Percentiles rank a stretch among this genome's conserved stretches.
Conservation (phyloP, 1,140 invertebrate species). For the Saccostrea glomerata region DNA sequence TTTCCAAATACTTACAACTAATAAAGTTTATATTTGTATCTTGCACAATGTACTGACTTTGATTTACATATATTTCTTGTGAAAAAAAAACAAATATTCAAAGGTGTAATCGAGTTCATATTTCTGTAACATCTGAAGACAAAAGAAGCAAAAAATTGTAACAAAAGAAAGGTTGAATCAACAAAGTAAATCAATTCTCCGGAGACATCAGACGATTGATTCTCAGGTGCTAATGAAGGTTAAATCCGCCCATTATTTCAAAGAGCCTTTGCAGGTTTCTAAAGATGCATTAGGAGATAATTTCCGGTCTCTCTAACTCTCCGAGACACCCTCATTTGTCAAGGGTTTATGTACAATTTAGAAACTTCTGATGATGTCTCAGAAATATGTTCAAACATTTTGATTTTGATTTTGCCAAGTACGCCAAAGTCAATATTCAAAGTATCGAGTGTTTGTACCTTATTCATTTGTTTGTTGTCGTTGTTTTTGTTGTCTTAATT, state of each 20-base stretch:
- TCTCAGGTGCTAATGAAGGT: constrained; percentile 30
- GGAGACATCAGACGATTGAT: neutral
- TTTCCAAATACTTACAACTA: too few species aligned
- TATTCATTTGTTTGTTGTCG: neutral
- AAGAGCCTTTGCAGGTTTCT: constrained; percentile 27
- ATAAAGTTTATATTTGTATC: too few species aligned
- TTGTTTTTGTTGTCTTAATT: too few species aligned
- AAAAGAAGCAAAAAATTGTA: neutral
- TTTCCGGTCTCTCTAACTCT: constrained; percentile 28
- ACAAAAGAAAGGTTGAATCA: constrained; percentile 23
- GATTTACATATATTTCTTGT: too few species aligned
- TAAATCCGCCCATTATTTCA: constrained; percentile 30
- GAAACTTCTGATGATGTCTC: neutral
- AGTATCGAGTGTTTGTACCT: too few species aligned
- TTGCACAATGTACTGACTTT: too few species aligned
- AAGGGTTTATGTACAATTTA: neutral
- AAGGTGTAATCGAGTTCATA: too few species aligned
- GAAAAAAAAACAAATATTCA: too few species aligned
- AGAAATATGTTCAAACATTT: too few species aligned
- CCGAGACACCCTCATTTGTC: constrained; percentile 17
- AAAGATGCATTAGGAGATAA: constrained; percentile 20
- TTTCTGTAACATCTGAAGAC: neutral
- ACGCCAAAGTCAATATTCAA: too few species aligned
- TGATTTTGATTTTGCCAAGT: too few species aligned
- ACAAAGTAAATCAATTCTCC: constrained; percentile 20